These are phyloP conservation scores for Troilus luridus DNA, from an alignment of 2,888 invertebrate genomes.

Conservation along the genomic window DNA sequence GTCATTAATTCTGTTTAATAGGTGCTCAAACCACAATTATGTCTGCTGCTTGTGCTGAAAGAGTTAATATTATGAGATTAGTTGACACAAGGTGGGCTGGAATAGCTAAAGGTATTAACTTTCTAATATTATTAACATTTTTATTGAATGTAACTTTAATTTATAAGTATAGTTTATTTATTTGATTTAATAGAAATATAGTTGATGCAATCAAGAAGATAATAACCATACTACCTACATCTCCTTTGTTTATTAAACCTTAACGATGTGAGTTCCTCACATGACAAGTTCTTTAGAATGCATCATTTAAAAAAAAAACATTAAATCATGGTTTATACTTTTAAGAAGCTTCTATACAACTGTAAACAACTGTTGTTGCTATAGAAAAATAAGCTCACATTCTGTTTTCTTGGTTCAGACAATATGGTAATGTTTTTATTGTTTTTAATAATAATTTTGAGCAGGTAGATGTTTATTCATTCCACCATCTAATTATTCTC, in stretches of 20 bases:
- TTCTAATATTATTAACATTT: background rate
- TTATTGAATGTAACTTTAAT: background rate
- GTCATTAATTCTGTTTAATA: conserved; percentile 66
- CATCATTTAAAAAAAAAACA: background rate
- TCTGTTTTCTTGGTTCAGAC: no score
- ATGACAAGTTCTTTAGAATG: background rate
- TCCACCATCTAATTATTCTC: no score
- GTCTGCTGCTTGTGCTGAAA: conserved; percentile 95
- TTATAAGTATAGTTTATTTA: background rate
- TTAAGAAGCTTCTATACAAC: background rate
- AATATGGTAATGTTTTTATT: no score
- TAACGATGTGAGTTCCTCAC: background rate
- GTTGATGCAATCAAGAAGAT: background rate
- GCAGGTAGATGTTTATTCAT: no score
- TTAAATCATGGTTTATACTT: background rate
- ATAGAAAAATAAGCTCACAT: no score
- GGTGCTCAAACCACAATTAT: conserved; percentile 98
- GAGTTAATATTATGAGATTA: conserved; percentile 91
- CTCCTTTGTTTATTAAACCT: background rate
- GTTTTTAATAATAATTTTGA: no score
- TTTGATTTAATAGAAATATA: background rate
- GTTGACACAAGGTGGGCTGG: conserved; percentile 96
- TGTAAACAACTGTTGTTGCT: no score
- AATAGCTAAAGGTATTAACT: conserved; percentile 85
- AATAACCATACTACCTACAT: background rate